These are phyloP conservation scores for Tamias sibiricus DNA, from an alignment of 2,113 vertebrate genomes.

Conservation along the genomic window DNA sequence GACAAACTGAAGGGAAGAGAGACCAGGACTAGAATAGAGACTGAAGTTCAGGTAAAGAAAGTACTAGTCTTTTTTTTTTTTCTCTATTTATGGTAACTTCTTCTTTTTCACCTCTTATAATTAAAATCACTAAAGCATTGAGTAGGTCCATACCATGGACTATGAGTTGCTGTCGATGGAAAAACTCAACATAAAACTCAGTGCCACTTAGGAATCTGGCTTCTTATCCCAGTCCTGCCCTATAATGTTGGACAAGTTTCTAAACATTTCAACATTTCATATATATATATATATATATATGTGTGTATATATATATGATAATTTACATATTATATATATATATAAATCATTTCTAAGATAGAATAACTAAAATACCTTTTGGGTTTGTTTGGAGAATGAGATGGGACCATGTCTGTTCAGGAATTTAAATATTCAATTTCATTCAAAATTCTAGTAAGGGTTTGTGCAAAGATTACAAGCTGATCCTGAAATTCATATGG, in stretches of 20 bases:
- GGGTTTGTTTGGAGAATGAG: background rate
- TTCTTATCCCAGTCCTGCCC: background rate
- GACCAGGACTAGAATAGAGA: background rate
- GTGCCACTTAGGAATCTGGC: background rate
- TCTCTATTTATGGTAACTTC: background rate
- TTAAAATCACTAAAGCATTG: background rate
- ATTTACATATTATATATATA: too few species aligned
- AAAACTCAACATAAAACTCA: background rate
- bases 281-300: background rate
- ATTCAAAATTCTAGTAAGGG: background rate
- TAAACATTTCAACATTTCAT: background rate
- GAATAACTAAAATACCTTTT: background rate
- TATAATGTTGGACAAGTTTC: background rate
- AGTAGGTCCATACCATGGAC: background rate
- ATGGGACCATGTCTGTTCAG: background rate
- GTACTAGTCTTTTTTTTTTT: background rate
- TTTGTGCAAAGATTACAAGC: background rate
- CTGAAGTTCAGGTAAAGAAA: conserved; percentile 26
- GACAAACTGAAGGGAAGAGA: background rate
- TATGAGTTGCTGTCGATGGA: background rate
- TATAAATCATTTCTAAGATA: background rate
- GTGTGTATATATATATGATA: background rate
- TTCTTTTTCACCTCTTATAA: background rate
- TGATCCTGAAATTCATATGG: conserved; percentile 10
- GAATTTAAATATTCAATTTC: conserved; percentile 40